phyloP scores from a whole-genome alignment of 1,140 invertebrate species.

The Drosophila cardini region DNA sequence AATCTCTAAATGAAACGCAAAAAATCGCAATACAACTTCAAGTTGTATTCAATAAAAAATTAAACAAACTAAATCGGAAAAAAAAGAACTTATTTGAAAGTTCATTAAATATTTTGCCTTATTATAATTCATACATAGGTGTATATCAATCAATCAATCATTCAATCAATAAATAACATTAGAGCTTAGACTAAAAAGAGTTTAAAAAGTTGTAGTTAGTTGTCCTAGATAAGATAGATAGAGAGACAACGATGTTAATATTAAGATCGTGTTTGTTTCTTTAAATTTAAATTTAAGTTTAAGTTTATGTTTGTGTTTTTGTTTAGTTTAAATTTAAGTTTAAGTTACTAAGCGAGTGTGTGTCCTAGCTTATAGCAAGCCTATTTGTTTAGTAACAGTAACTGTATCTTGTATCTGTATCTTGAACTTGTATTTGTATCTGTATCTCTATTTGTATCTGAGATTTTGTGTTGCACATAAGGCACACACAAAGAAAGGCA shows the following conservation, averaged over 20 bases:
- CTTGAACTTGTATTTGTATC: conserved; percentile 51
- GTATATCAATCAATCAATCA: conserved; percentile 48
- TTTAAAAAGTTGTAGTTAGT: conserved; percentile 66
- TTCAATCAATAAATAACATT: conserved; percentile 57
- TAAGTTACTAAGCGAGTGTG: conserved; percentile 69
- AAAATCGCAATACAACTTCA: conserved; percentile 37
- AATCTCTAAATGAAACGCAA: conserved; percentile 33
- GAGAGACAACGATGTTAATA: conserved; percentile 59
- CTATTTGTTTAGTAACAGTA: conserved; percentile 45
- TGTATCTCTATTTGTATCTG: conserved; percentile 49
- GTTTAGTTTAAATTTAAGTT: not conserved
- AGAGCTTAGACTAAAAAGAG: conserved; percentile 61
- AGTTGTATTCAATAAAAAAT: conserved; percentile 28
- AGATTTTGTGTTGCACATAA: conserved; percentile 78
- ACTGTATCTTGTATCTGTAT: conserved; percentile 56
- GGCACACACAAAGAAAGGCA: conserved; percentile 71
- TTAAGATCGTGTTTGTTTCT: conserved; percentile 53
- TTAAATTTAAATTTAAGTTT: conserved; percentile 35
- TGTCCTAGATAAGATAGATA: conserved; percentile 34
- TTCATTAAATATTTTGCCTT: conserved; percentile 36
- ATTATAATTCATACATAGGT: conserved; percentile 34
- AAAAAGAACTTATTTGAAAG: conserved; percentile 19
- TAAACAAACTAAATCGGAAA: no score
- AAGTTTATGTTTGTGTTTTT: conserved; percentile 14
- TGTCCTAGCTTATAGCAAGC: conserved; percentile 73